These are phyloP conservation scores for Xyrichtys novacula DNA, from an alignment of 2,797 vertebrate species.

Conservation along the genomic window DNA sequence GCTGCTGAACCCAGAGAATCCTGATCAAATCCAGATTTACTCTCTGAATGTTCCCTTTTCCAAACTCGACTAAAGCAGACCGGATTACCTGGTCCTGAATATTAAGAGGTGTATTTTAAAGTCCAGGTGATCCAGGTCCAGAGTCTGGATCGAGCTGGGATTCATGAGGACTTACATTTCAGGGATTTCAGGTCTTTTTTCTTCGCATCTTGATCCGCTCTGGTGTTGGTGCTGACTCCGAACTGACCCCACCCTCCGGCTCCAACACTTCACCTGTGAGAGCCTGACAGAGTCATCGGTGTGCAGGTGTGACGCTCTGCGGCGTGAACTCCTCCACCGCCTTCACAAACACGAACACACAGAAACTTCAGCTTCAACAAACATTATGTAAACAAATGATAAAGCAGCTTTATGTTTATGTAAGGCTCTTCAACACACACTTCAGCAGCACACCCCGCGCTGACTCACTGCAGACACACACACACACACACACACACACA, in stretches of 20 bases:
- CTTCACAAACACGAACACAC: constrained; percentile 25
- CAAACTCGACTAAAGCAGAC: too few species aligned
- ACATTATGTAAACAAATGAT: constrained; percentile 58
- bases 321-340: constrained; percentile 21
- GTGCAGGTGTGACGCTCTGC: not conserved
- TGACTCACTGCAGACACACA: constrained; percentile 38
- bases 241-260: not conserved
- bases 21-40: too few species aligned
- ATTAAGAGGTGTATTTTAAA: too few species aligned
- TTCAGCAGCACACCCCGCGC: constrained; percentile 38
- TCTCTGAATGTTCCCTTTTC: too few species aligned
- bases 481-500: constrained; percentile 31
- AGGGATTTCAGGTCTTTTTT: too few species aligned
- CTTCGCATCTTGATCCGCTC: not conserved
- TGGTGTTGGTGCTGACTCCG: not conserved
- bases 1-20: too few species aligned
- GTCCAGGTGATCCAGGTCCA: too few species aligned
- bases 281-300: not conserved
- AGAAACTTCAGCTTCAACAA: constrained; percentile 16
- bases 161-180: too few species aligned
- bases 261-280: constrained; percentile 4
- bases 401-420: constrained; percentile 32
- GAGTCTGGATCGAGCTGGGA: too few species aligned
- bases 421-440: constrained; percentile 45
- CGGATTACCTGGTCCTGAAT: too few species aligned